Evolutionary conservation across 2,113 vertebrate genomes (phyloP).

Genomic region (Xenopus laevis): DNA sequence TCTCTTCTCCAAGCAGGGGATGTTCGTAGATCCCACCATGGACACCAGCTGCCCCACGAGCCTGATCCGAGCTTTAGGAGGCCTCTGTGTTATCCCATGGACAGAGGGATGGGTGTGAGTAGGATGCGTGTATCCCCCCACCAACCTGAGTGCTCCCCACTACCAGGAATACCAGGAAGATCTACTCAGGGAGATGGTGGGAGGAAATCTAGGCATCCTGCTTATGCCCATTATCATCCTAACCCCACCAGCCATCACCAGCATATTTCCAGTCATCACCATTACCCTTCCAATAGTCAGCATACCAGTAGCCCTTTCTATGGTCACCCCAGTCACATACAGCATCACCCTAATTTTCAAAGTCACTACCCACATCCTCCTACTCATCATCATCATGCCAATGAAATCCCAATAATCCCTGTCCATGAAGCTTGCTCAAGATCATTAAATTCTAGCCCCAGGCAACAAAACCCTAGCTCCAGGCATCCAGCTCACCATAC

Average conservation of each 20-base stretch:
- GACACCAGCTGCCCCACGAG: conserved; percentile 53
- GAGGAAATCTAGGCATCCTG: conserved; percentile 49
- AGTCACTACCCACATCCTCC: conserved; percentile 50
- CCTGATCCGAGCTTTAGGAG: conserved; percentile 81
- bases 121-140: conserved; percentile 50
- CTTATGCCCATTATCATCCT: conserved; percentile 44
- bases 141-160: conserved; percentile 45
- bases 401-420: not conserved
- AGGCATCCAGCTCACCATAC: conserved; percentile 18
- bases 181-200: conserved; percentile 38
- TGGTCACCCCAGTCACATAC: conserved; percentile 45
- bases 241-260: conserved; percentile 60
- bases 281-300: conserved; percentile 42
- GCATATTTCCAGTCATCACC: conserved; percentile 49
- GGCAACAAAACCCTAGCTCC: conserved; percentile 5
- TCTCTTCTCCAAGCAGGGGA: conserved; percentile 70
- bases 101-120: conserved; percentile 60
- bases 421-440: not conserved
- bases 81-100: conserved; percentile 82
- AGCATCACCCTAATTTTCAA: conserved; percentile 47
- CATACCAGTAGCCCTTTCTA: conserved; percentile 47
- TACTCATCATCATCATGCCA: conserved; percentile 37
- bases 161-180: conserved; percentile 47
- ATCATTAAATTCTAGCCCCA: conserved; percentile 12
- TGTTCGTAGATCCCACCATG: conserved; percentile 47